Conservation (phyloP, 2,797 vertebrate species). For the Siniperca undulata region DNA sequence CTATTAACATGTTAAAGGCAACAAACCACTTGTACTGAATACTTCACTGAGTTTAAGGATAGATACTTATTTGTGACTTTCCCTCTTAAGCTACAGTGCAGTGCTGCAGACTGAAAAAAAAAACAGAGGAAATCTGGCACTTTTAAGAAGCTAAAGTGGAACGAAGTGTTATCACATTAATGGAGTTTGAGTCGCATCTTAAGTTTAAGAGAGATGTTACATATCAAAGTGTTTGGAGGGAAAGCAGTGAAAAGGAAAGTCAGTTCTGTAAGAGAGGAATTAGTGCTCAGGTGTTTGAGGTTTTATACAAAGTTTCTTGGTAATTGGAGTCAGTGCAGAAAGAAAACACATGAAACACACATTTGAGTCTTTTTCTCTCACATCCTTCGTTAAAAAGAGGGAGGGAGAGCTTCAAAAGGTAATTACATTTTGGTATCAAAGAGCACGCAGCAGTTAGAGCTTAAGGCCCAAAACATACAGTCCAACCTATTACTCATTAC, state of each 20-base stretch:
- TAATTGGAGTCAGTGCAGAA: slow-evolving; percentile 82
- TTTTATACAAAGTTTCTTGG: slow-evolving; percentile 74
- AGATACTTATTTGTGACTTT: slow-evolving; percentile 13
- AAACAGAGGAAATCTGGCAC: slow-evolving; percentile 12
- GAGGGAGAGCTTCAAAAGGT: slow-evolving; percentile 71
- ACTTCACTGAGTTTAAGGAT: background rate
- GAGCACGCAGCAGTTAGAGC: slow-evolving; percentile 65
- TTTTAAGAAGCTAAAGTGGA: slow-evolving; percentile 48
- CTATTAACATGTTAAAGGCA: background rate
- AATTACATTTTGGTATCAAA: slow-evolving; percentile 83
- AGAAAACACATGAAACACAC: slow-evolving; percentile 77
- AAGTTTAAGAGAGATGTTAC: slow-evolving; percentile 58
- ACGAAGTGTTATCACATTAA: slow-evolving; percentile 52
- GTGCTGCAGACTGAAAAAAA: background rate
- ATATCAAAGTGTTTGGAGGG: slow-evolving; percentile 65
- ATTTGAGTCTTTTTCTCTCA: slow-evolving; percentile 67
- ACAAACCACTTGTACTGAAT: background rate
- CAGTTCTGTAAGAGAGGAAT: slow-evolving; percentile 64
- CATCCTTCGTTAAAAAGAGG: slow-evolving; percentile 59
- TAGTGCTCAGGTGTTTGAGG: slow-evolving; percentile 77
- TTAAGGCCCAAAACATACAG: slow-evolving; percentile 57
- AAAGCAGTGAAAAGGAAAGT: slow-evolving; percentile 46
- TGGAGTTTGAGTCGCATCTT: slow-evolving; percentile 54
- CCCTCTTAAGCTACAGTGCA: slow-evolving; percentile 6
- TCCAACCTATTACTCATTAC: slow-evolving; percentile 59